Evolutionary conservation across 2,113 vertebrate species (phyloP).

Genomic region (Atractosteus spatula): DNA sequence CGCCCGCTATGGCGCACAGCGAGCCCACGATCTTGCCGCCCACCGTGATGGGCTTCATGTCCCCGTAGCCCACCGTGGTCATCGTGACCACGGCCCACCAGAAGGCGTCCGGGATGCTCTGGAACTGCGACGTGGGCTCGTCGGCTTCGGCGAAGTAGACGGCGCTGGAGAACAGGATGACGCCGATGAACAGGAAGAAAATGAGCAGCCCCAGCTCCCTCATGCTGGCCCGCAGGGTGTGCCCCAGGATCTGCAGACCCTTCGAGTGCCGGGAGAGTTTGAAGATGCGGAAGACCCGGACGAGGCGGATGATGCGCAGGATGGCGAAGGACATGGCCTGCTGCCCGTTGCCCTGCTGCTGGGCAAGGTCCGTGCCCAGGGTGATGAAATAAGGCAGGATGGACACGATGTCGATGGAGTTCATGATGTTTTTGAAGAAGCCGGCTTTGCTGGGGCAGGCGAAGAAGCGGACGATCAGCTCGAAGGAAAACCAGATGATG

Average conservation of each 20-base stretch:
- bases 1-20: conserved; percentile 94
- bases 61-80: conserved; percentile 98
- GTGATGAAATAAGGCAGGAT: conserved; percentile 99
- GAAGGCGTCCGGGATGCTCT: conserved; percentile 97
- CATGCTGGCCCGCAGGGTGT: conserved; percentile 95
- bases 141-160: conserved; percentile 97
- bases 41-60: conserved; percentile 98
- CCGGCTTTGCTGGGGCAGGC: conserved; percentile 89
- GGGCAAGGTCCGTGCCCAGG: conserved; percentile 91
- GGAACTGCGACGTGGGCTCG: conserved; percentile 91
- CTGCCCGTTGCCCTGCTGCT: conserved; percentile 82
- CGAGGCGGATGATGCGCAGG: conserved; percentile 92
- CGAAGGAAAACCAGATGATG: conserved; percentile 98
- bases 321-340: conserved; percentile 98
- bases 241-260: conserved; percentile 96
- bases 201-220: conserved; percentile 94
- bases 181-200: conserved; percentile 96
- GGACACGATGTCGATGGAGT: conserved; percentile 97
- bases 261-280: conserved; percentile 97
- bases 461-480: conserved; percentile 93
- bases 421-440: conserved; percentile 98
- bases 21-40: conserved; percentile 98
- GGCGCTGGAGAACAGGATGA: conserved; percentile 97
- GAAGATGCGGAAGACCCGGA: conserved; percentile 96
- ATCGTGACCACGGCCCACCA: conserved; percentile 99